Evolutionary conservation across 2,113 vertebrate genomes (phyloP).

Genomic region (Capreolus pygargus): DNA sequence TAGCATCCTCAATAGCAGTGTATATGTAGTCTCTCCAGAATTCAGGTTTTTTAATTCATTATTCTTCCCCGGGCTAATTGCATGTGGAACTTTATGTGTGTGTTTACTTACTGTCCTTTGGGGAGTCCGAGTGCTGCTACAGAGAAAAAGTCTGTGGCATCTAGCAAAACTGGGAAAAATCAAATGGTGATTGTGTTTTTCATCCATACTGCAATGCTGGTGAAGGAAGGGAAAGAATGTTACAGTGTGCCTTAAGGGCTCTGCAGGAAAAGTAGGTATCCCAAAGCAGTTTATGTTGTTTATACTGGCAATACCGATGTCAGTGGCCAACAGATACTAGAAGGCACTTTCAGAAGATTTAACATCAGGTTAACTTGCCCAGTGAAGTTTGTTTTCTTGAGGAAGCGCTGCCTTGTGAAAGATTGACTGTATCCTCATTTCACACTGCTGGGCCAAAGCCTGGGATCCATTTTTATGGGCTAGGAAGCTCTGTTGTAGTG

Average conservation of each 20-base stretch:
- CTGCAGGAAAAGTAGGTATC: conserved; percentile 93
- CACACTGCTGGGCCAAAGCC: conserved; percentile 94
- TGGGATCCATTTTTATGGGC: conserved; percentile 93
- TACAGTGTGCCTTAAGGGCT: conserved; percentile 93
- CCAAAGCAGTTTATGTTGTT: conserved; percentile 85
- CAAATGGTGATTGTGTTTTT: conserved; percentile 89
- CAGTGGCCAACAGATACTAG: conserved; percentile 88
- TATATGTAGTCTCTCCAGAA: neutral
- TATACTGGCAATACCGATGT: conserved; percentile 92
- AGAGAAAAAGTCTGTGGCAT: conserved; percentile 69
- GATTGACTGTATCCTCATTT: conserved; percentile 91
- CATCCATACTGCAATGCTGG: conserved; percentile 97
- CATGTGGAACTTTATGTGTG: conserved; percentile 82
- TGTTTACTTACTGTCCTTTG: conserved; percentile 83
- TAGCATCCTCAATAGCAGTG: neutral
- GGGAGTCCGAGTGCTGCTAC: conserved; percentile 85
- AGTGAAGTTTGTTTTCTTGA: conserved; percentile 92
- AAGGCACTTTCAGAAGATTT: conserved; percentile 89
- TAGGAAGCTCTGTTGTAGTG: conserved; percentile 93
- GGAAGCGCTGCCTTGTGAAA: conserved; percentile 91
- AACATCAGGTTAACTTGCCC: conserved; percentile 88
- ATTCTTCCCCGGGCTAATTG: conserved; percentile 86
- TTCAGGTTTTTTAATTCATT: conserved; percentile 91
- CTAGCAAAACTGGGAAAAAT: conserved; percentile 78
- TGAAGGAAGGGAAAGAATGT: conserved; percentile 95